Evolutionary conservation across 1,140 invertebrate genomes (phyloP).

Genomic region (Euura saliciscinereae): DNA sequence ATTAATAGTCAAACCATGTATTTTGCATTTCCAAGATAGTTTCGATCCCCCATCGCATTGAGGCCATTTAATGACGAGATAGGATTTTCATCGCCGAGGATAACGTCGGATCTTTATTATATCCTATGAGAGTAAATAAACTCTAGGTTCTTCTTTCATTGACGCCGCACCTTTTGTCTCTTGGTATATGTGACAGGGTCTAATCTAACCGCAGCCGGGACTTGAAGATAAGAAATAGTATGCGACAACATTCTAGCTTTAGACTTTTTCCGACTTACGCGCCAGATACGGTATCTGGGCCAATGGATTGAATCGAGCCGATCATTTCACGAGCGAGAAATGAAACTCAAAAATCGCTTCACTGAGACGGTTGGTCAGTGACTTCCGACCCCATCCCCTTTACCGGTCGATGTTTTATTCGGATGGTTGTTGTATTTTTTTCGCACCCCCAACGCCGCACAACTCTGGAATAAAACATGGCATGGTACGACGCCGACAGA

Average conservation of each 20-base stretch:
- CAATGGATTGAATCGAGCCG: neutral
- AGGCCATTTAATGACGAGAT: neutral
- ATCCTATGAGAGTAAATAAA: conserved; percentile 1
- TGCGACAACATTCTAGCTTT: neutral
- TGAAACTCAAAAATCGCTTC: neutral
- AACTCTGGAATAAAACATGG: conserved; percentile 11
- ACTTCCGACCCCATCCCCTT: neutral
- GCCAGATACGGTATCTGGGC: neutral
- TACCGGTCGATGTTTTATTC: conserved; percentile 9
- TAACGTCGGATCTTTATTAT: conserved; percentile 6
- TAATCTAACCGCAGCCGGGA: neutral
- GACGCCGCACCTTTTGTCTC: conserved; percentile 1
- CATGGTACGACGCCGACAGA: neutral
- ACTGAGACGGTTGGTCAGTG: neutral
- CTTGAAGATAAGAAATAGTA: neutral
- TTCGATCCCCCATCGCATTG: neutral
- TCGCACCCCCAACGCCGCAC: conserved; percentile 6
- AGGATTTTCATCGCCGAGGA: neutral
- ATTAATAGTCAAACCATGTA: conserved; percentile 4
- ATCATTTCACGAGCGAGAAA: neutral
- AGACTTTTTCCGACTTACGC: neutral
- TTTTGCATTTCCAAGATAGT: conserved; percentile 3
- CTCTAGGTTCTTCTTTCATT: conserved; percentile 2
- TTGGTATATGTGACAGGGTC: neutral
- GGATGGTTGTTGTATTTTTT: conserved; percentile 5